Evolutionary conservation across 2,797 vertebrate genomes (phyloP).

Genomic region (Scolopax bukidnonensis): DNA sequence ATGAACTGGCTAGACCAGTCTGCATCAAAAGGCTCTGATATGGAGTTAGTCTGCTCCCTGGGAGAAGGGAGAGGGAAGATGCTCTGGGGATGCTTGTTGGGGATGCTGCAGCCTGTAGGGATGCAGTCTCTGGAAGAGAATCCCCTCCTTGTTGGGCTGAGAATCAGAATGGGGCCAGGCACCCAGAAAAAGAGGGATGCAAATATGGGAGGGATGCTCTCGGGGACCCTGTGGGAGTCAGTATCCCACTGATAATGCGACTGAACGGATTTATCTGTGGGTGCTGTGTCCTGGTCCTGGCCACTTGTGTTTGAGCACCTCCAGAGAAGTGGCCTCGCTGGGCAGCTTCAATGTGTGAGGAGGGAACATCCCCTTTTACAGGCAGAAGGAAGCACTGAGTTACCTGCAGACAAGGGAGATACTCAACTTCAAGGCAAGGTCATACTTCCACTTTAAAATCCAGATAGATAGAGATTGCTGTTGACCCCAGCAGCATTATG

Average conservation of each 20-base stretch:
- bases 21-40: background rate
- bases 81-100: background rate
- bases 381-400: background rate
- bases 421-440: background rate
- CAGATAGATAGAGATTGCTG: background rate
- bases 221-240: background rate
- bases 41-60: background rate
- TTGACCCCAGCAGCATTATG: constrained; percentile 25
- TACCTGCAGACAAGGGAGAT: background rate
- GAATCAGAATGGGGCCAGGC: background rate
- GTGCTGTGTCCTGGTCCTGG: background rate
- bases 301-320: rapidly evolving
- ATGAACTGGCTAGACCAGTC: background rate
- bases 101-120: rapidly evolving
- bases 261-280: background rate
- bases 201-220: background rate
- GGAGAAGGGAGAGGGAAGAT: background rate
- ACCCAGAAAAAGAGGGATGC: background rate
- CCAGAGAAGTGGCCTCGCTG: background rate
- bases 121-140: background rate
- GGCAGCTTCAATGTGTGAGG: rapidly evolving
- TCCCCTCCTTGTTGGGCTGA: background rate
- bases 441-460: constrained; percentile 33
- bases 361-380: background rate
- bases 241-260: background rate